Conservation (phyloP, 2,113 vertebrate genomes). For the Pyrgilauda ruficollis region DNA sequence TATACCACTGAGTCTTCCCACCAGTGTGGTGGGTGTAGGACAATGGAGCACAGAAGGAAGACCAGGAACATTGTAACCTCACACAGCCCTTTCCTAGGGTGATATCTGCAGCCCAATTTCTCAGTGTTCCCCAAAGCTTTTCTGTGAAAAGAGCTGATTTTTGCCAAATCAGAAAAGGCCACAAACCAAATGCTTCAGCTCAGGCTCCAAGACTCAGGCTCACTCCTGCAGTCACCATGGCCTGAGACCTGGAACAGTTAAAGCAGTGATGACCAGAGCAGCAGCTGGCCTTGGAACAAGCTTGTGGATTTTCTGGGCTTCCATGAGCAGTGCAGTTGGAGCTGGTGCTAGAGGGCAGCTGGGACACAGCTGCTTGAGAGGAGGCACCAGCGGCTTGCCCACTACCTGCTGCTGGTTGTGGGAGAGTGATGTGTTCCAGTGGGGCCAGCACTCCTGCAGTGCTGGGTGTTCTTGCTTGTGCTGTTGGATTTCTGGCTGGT, state of each 20-base stretch:
- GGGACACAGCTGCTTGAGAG: not conserved
- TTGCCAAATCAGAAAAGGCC: not conserved
- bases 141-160: not conserved
- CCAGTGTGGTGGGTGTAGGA: not conserved
- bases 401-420: rapidly evolving
- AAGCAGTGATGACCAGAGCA: not conserved
- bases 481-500: not conserved
- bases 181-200: not conserved
- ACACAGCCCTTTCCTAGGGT: not conserved
- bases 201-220: not conserved
- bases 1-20: not conserved
- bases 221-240: not conserved
- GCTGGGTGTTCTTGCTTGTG: not conserved
- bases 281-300: not conserved
- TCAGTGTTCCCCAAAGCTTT: not conserved
- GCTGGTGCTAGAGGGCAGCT: rapidly evolving
- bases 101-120: not conserved
- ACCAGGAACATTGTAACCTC: not conserved
- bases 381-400: not conserved
- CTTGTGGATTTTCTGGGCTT: not conserved
- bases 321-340: not conserved
- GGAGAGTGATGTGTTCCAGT: rapidly evolving
- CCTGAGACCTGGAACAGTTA: not conserved
- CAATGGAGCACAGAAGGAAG: not conserved
- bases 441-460: not conserved